Percentiles rank a stretch among this genome's conserved stretches.
phyloP scores from a whole-genome alignment of 2,113 vertebrate species.

The Cariama cristata region DNA sequence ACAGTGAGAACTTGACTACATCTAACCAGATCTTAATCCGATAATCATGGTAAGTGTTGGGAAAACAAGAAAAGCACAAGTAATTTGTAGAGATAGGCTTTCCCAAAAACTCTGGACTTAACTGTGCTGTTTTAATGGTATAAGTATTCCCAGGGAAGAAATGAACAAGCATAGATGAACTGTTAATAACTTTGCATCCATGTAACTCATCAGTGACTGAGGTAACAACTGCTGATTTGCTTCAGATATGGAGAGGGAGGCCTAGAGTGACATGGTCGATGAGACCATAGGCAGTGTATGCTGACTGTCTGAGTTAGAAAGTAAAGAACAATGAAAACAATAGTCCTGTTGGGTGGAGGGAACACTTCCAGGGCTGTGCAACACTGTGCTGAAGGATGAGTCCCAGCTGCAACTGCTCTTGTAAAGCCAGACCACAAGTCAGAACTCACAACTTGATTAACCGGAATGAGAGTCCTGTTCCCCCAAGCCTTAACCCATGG shows the following conservation, averaged over 20 bases:
- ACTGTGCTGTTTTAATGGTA: not conserved
- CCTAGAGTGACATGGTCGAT: not conserved
- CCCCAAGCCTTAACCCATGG: fast-evolving
- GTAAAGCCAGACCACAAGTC: not conserved
- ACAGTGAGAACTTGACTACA: not conserved
- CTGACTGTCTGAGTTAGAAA: not conserved
- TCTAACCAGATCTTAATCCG: not conserved
- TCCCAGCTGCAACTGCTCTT: not conserved
- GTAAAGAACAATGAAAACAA: not conserved
- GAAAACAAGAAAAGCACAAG: not conserved
- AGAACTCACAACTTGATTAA: not conserved
- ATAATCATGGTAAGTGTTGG: not conserved
- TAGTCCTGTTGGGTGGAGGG: not conserved
- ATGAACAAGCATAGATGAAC: not conserved
- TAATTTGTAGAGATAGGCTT: not conserved
- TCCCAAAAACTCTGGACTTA: not conserved
- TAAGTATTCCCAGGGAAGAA: not conserved
- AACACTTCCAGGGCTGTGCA: not conserved
- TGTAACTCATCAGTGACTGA: not conserved
- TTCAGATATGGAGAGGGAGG: not conserved
- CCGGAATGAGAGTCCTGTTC: not conserved
- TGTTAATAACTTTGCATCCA: not conserved
- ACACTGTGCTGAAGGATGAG: not conserved
- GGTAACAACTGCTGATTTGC: not conserved
- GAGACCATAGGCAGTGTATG: not conserved